Conservation (phyloP, 2,113 vertebrate species). For the Chauna torquata region DNA sequence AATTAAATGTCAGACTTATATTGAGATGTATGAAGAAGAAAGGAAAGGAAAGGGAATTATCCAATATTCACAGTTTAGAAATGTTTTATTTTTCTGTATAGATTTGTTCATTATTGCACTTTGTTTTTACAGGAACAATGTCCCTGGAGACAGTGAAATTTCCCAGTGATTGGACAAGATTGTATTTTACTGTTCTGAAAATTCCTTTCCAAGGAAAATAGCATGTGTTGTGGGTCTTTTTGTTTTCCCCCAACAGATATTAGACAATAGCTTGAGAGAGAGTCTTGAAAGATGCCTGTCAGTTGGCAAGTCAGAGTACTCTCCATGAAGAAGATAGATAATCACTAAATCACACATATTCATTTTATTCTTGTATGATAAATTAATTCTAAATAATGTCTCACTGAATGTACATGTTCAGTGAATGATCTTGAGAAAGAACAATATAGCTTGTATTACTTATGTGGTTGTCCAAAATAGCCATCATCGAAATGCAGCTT, state of each 20-base stretch:
- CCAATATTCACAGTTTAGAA: background rate
- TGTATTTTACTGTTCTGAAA: background rate
- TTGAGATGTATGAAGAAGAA: background rate
- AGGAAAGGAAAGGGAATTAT: accelerated
- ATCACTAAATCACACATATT: background rate
- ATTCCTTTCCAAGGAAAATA: background rate
- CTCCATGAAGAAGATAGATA: background rate
- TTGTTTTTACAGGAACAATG: background rate
- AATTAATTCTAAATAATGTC: background rate
- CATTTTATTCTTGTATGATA: background rate
- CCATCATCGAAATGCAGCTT: background rate
- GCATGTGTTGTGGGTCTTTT: background rate
- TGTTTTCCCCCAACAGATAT: background rate
- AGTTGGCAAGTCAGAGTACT: background rate
- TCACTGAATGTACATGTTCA: too few relatives aligned
- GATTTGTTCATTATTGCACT: background rate
- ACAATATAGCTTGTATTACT: background rate
- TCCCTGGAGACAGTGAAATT: background rate
- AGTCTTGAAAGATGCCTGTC: background rate
- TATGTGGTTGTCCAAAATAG: background rate
- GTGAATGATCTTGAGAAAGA: background rate
- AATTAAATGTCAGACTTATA: accelerated
- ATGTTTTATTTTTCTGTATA: background rate
- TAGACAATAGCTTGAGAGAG: background rate
- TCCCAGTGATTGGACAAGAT: background rate